Base-by-base conservation (phyloP, 2,888 invertebrate species). In the Neoscelio sp. region DNA sequence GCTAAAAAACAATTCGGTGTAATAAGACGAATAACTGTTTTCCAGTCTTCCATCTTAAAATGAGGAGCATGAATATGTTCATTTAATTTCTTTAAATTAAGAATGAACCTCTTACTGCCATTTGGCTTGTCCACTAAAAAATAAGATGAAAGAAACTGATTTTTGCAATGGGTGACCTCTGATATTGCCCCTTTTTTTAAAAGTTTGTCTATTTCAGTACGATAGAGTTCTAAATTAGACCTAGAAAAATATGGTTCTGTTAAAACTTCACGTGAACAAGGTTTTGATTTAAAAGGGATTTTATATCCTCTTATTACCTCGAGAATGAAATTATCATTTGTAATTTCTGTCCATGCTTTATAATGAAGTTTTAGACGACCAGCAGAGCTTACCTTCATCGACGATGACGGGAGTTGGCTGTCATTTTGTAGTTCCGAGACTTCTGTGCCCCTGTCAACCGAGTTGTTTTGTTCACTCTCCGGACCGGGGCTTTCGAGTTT, bases 91-190 rank as follows among this genome's bases (percentile, higher is more conserved):
- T 46, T 26, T 3, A 46, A 15, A 46, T 46, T 46, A 12, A 46
- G 8, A n/a, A n/a, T n/a, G n/a, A n/a, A n/a, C n/a, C n/a, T n/a
- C n/a, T n/a, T n/a, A n/a, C n/a, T n/a, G n/a, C n/a, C n/a, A 48
- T 76, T 52, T 7, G 77, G 42, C 26, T 71, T 80, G 8, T 48
- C 35, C 5, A 52, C 30, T 5, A 80, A 18, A 40, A 71, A 77
- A 28, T 20, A 65, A 3, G 65, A 23, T 0, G 77, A 71, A 5
- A 71, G 6, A 44, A 71, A 71, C 26, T 71, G 42, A 2, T 23
- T 50, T 13, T 30, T 20, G n/a, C 64, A 64, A 12, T 20, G 44
- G 2, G 12, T 2, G 6, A 42, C 54, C 6, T 62, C 33, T 3
- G 52, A 44, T 4, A 58, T 46, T 8, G 35, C 54, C 2, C 48